phyloP scores from a whole-genome alignment of 2,113 vertebrate species.

The Ctenodactylus gundi region DNA sequence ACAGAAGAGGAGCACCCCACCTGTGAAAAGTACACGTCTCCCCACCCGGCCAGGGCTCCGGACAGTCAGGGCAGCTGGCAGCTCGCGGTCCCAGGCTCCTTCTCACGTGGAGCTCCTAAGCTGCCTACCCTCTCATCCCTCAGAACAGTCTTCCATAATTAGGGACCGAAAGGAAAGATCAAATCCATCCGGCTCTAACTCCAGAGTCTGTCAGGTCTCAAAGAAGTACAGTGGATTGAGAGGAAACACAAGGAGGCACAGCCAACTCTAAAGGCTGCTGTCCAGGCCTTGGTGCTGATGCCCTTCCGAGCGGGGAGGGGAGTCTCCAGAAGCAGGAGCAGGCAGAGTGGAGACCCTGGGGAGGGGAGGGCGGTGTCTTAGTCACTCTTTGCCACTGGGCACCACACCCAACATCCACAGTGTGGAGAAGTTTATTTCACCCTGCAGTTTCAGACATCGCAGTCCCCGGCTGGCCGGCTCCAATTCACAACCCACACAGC shows the following conservation, averaged over 20 bases:
- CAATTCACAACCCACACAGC: too few species aligned
- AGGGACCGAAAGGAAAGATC: neutral
- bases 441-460: too few species aligned
- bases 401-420: too few species aligned
- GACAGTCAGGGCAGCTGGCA: conserved; percentile 8
- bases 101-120: conserved; percentile 6
- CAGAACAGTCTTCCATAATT: neutral
- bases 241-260: neutral
- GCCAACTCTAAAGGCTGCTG: neutral
- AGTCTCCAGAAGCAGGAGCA: too few species aligned
- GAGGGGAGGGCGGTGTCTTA: too few species aligned
- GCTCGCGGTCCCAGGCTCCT: conserved; percentile 4
- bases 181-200: neutral
- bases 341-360: too few species aligned
- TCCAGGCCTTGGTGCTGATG: conserved; percentile 31
- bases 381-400: too few species aligned
- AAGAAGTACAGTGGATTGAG: conserved; percentile 5
- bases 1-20: conserved; percentile 39
- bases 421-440: too few species aligned
- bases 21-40: conserved; percentile 46
- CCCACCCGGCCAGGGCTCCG: conserved; percentile 36
- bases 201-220: neutral
- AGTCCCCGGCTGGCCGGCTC: too few species aligned
- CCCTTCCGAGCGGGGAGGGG: neutral
- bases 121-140: neutral